phyloP scores from a whole-genome alignment of 2,888 invertebrate species.

The Pandemis cinnamomeana region DNA sequence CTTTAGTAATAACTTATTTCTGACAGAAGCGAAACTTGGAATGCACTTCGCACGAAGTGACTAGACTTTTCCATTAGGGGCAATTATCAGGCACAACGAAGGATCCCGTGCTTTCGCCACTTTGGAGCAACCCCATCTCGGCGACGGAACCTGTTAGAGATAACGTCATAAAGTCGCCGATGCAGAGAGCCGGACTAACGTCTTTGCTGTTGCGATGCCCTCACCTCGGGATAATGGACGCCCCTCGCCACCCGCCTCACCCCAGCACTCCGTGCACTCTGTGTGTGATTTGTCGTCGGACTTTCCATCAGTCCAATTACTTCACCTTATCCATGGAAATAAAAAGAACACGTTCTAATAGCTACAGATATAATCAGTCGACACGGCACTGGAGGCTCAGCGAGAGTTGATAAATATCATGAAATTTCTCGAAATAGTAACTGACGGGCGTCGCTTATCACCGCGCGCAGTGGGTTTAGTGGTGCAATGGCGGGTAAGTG shows the following conservation, averaged over 20 bases:
- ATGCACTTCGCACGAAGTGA: constrained; percentile 80
- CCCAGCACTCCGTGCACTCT: constrained; percentile 40
- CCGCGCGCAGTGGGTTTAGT: too few relatives aligned
- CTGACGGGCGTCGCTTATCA: too few relatives aligned
- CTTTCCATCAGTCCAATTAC: constrained; percentile 41
- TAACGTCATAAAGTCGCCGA: constrained; percentile 83
- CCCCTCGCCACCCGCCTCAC: constrained; percentile 53
- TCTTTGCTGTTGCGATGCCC: constrained; percentile 78
- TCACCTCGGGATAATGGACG: constrained; percentile 79
- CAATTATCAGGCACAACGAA: constrained; percentile 83
- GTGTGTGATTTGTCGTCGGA: constrained; percentile 40
- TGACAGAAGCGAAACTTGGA: constrained; percentile 78
- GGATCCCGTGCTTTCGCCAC: constrained; percentile 72
- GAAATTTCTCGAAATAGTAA: too few relatives aligned
- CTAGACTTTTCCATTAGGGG: constrained; percentile 84
- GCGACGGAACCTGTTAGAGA: constrained; percentile 81
- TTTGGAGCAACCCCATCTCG: constrained; percentile 61
- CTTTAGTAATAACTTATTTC: constrained; percentile 79
- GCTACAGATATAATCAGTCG: constrained; percentile 13
- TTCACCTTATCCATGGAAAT: constrained; percentile 29
- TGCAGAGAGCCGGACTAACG: constrained; percentile 80
- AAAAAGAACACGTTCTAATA: constrained; percentile 9
- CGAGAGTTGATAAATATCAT: too few relatives aligned
- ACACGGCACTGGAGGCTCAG: constrained; percentile 23
- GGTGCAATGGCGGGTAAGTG: too few relatives aligned